Conservation (phyloP, 1,140 invertebrate genomes). For the Bombus waltoni region DNA sequence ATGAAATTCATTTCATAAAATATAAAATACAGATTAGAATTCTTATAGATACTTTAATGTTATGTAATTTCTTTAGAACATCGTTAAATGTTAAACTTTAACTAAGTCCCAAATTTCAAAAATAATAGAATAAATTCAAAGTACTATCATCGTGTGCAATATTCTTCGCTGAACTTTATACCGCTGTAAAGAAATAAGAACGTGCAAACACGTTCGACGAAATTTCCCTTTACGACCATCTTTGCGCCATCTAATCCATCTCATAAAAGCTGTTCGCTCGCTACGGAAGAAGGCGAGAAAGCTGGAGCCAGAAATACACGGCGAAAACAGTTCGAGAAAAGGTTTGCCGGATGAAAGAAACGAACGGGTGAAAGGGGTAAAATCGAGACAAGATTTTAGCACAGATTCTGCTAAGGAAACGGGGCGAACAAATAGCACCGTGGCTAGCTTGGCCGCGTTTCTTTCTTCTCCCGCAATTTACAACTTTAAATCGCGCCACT, state of each 20-base stretch:
- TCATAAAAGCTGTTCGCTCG: slow-evolving; percentile 28
- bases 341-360: slow-evolving; percentile 41
- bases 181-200: background rate
- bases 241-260: slow-evolving; percentile 57
- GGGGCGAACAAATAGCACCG: slow-evolving; percentile 15
- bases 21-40: too few species aligned
- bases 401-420: slow-evolving; percentile 33
- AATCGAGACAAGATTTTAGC: slow-evolving; percentile 51
- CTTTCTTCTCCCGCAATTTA: slow-evolving; percentile 5
- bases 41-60: too few species aligned
- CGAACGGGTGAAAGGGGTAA: slow-evolving; percentile 13
- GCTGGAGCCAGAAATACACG: background rate
- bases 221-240: slow-evolving; percentile 62
- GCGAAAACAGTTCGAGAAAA: slow-evolving; percentile 24
- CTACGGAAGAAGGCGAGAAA: background rate
- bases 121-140: background rate
- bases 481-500: background rate
- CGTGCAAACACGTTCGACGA: slow-evolving; percentile 45
- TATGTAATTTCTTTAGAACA: too few species aligned
- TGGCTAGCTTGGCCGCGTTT: background rate
- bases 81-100: background rate
- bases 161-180: background rate
- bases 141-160: too few species aligned
- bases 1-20: too few species aligned
- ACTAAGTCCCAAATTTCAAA: background rate